phyloP scores from a whole-genome alignment of 2,113 vertebrate species.

The Ciconia maguari region DNA sequence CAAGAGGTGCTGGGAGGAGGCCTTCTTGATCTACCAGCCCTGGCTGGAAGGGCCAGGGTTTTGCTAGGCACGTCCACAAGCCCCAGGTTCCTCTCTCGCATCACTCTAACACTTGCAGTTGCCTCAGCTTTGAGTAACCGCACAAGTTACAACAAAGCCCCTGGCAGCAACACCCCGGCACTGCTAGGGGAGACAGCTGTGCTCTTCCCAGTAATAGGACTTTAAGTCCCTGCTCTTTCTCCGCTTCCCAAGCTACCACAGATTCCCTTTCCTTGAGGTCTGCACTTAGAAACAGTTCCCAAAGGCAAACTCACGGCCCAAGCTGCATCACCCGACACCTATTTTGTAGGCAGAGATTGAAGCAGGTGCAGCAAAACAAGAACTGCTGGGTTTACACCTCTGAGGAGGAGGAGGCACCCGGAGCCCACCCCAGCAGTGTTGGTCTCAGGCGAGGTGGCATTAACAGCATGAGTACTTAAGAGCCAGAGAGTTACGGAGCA shows the following conservation, averaged over 20 bases:
- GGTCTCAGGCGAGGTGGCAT: neutral
- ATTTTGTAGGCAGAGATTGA: neutral
- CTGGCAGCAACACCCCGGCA: neutral
- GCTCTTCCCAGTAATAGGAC: neutral
- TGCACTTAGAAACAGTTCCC: neutral
- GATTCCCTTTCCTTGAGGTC: neutral
- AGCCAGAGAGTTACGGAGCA: neutral
- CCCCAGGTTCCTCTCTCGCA: neutral
- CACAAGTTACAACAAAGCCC: conserved; percentile 3
- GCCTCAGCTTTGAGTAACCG: conserved; percentile 1
- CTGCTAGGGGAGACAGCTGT: neutral
- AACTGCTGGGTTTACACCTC: neutral
- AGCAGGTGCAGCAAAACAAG: neutral
- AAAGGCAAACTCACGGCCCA: neutral
- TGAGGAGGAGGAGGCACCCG: neutral
- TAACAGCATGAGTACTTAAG: neutral
- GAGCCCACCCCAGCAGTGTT: neutral
- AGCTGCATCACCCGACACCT: neutral
- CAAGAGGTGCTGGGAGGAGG: neutral
- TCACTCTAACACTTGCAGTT: neutral
- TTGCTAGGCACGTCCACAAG: neutral
- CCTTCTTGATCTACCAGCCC: neutral
- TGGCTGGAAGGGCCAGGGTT: neutral
- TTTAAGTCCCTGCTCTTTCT: neutral
- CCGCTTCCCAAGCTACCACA: neutral